Percentiles rank a stretch among this genome's conserved stretches.
phyloP scores from a whole-genome alignment of 1,140 invertebrate genomes.

The Whitmania pigra region DNA sequence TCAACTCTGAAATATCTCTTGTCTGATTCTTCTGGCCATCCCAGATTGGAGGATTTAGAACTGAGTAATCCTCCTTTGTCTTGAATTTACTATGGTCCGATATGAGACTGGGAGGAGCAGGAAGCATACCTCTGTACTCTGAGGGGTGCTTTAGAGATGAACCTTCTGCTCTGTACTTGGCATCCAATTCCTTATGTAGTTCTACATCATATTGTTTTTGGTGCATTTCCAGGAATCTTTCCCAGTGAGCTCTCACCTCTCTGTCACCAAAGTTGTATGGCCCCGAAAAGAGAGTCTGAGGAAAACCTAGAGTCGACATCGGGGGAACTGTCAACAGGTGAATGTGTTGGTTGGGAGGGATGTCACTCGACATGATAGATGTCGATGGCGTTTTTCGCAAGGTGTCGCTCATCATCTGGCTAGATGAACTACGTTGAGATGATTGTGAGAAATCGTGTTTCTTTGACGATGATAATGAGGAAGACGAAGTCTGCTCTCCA shows the following conservation, averaged over 20 bases:
- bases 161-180: too few relatives aligned
- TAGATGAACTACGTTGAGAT: too few relatives aligned
- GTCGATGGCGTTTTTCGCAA: background rate
- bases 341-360: background rate
- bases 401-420: background rate
- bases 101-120: slow-evolving; percentile 19
- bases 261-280: background rate
- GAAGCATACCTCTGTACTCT: background rate
- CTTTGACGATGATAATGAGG: background rate
- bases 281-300: background rate
- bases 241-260: background rate
- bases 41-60: background rate
- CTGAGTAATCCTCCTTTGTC: background rate
- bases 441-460: background rate
- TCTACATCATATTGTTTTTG: background rate
- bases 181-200: background rate
- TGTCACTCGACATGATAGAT: background rate
- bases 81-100: slow-evolving; percentile 13
- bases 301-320: background rate
- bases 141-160: too few relatives aligned
- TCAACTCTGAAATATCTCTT: slow-evolving; percentile 10
- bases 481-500: background rate
- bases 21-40: background rate
- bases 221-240: background rate
- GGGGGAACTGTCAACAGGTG: background rate